Evolutionary conservation across 2,888 invertebrate species (phyloP).

Genomic region (Ernsta delagoae): DNA sequence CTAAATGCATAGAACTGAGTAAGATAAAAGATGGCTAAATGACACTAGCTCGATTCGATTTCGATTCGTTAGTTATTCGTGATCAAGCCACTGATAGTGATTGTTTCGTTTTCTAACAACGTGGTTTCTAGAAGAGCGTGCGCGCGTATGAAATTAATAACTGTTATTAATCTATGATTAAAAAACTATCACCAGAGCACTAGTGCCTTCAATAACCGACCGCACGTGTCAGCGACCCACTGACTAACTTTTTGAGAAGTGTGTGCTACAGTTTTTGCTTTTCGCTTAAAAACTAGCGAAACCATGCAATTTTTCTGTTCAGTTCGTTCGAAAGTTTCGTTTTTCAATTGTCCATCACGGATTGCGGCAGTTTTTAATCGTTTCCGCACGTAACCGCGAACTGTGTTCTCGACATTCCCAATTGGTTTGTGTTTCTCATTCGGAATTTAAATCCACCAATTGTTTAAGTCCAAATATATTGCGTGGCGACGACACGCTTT

Average conservation of each 20-base stretch:
- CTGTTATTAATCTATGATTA: too few species aligned
- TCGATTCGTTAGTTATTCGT: too few species aligned
- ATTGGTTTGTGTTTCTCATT: conserved; percentile 34
- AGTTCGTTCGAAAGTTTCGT: conserved; percentile 14
- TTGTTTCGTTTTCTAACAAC: too few species aligned
- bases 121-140: too few species aligned
- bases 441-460: conserved; percentile 21
- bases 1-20: too few species aligned
- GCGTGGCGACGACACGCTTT: not conserved
- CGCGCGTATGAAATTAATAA: too few species aligned
- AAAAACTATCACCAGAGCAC: not conserved
- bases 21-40: too few species aligned
- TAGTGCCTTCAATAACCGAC: not conserved
- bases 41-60: too few species aligned
- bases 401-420: conserved; percentile 29
- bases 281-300: conserved; percentile 1
- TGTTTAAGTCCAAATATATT: conserved; percentile 16
- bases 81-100: too few species aligned
- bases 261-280: not conserved
- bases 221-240: not conserved
- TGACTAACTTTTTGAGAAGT: not conserved
- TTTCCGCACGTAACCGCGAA: conserved; percentile 33
- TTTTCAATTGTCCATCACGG: conserved; percentile 36
- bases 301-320: conserved; percentile 10
- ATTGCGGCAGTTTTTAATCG: conserved; percentile 37